Conservation (phyloP, 2,113 vertebrate genomes). For the Dicerorhinus sumatrensis region DNA sequence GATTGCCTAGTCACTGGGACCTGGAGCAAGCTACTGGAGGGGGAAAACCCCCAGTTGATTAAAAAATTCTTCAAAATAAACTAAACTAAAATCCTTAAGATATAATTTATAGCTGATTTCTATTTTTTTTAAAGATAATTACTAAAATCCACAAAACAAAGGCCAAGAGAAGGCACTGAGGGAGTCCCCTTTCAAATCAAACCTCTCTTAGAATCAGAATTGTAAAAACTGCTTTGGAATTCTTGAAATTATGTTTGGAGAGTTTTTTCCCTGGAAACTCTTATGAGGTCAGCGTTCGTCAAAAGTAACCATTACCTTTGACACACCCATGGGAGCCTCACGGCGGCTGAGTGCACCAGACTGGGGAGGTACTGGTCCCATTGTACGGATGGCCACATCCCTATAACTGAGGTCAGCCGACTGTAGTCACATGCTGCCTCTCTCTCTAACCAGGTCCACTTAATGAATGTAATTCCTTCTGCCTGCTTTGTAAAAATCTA, state of each 20-base stretch:
- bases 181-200: neutral
- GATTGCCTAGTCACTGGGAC: neutral
- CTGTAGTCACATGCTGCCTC: neutral
- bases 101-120: neutral
- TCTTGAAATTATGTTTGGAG: neutral
- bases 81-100: neutral
- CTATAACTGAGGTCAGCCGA: neutral
- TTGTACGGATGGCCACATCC: neutral
- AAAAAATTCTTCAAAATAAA: conserved; percentile 41
- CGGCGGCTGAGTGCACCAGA: neutral
- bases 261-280: neutral
- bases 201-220: neutral
- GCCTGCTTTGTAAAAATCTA: neutral
- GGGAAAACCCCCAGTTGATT: neutral
- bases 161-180: neutral
- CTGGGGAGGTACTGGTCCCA: neutral
- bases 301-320: neutral
- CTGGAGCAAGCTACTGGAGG: neutral
- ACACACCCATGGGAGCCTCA: neutral
- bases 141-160: neutral
- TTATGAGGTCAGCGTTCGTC: conserved; percentile 3
- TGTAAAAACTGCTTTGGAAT: conserved; percentile 48
- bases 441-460: neutral
- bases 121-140: neutral
- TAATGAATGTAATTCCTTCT: neutral